Evolutionary conservation across 2,113 vertebrate species (phyloP).

Genomic region (Bubo bubo): DNA sequence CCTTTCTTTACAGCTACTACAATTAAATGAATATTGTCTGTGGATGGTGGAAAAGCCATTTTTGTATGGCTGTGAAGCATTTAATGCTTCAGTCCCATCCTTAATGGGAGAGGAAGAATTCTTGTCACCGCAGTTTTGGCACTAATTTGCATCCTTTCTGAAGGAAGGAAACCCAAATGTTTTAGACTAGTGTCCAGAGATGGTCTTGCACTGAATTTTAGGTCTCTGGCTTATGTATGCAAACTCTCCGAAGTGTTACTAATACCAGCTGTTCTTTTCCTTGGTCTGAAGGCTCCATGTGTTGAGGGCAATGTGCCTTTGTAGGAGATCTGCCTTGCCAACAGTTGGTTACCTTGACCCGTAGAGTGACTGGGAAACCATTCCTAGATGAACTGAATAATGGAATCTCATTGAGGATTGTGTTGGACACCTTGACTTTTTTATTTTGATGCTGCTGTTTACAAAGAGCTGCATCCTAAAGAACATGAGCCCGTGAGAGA

Average conservation of each 20-base stretch:
- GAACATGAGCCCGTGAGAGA: neutral
- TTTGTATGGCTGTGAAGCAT: neutral
- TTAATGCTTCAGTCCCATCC: neutral
- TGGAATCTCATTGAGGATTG: neutral
- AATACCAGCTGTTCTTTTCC: rapidly evolving
- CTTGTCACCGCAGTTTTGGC: neutral
- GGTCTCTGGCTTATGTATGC: neutral
- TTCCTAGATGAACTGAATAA: rapidly evolving
- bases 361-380: neutral
- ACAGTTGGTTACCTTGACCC: neutral
- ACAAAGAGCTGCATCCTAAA: no score
- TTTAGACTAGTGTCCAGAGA: neutral
- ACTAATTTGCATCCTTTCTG: neutral
- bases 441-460: neutral
- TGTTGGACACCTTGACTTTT: neutral
- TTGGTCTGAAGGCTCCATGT: neutral
- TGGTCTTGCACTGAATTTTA: neutral
- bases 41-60: neutral
- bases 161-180: neutral
- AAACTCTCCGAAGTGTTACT: neutral
- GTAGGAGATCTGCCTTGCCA: neutral
- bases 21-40: neutral
- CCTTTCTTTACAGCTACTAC: neutral
- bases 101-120: neutral
- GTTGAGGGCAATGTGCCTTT: no score